Percentiles rank a stretch among this genome's conserved stretches.
These are phyloP conservation scores for Onthophagus taurus DNA, from an alignment of 1,140 invertebrate genomes.

Conservation along the genomic window DNA sequence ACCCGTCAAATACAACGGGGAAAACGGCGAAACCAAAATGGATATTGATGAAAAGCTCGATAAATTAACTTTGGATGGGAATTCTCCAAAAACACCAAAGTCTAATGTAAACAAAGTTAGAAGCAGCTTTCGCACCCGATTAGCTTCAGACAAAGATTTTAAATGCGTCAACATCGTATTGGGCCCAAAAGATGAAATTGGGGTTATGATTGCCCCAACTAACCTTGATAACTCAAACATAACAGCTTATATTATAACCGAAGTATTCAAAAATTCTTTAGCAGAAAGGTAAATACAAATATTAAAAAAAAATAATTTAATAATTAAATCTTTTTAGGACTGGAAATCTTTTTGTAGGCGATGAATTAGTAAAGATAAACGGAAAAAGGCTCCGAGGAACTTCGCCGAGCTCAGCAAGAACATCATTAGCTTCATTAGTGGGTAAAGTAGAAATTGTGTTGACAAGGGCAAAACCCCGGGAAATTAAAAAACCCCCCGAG, in stretches of 20 bases:
- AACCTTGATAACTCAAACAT: constrained; percentile 31
- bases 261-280: constrained; percentile 44
- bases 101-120: constrained; percentile 6
- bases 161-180: constrained; percentile 41
- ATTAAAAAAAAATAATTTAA: neutral
- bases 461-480: constrained; percentile 45
- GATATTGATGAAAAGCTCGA: constrained; percentile 4
- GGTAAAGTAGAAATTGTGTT: constrained; percentile 31
- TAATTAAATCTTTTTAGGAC: constrained; percentile 45
- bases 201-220: constrained; percentile 49
- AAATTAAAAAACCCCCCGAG: neutral
- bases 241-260: constrained; percentile 49
- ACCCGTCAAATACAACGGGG: neutral
- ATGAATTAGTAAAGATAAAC: constrained; percentile 79
- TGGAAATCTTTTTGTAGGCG: constrained; percentile 64
- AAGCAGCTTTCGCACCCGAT: constrained; percentile 5
- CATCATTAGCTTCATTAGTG: constrained; percentile 20
- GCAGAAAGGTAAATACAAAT: constrained; percentile 4
- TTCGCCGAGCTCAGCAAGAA: constrained; percentile 43
- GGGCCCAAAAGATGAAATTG: constrained; percentile 41
- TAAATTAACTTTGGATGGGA: constrained; percentile 5
- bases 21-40: neutral
- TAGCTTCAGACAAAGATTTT: constrained; percentile 27
- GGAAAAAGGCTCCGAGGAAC: constrained; percentile 66
- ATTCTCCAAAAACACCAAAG: neutral